Percentiles rank a stretch among this genome's conserved stretches.
These are phyloP conservation scores for Onthophagus sagittarius DNA, from an alignment of 2,888 invertebrate genomes.

Conservation along the genomic window DNA sequence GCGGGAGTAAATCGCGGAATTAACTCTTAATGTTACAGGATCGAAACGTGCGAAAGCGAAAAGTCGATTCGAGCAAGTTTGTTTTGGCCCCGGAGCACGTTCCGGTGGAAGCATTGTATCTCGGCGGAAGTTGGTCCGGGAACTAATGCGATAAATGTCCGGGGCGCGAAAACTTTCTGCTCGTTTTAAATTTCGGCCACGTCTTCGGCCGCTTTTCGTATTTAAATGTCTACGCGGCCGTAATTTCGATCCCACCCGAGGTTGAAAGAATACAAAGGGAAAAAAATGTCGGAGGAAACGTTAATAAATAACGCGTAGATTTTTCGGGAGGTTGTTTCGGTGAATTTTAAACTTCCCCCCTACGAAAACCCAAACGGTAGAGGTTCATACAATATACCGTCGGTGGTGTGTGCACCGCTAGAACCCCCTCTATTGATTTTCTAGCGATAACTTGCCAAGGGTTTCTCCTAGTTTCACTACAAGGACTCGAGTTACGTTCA, in stretches of 20 bases:
- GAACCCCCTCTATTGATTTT: constrained; percentile 32
- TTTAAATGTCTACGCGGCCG: not conserved
- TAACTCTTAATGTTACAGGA: not conserved
- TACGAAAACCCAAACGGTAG: not conserved
- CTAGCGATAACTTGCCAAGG: constrained; percentile 32
- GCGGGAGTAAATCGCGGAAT: not conserved
- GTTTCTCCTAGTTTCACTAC: constrained; percentile 28
- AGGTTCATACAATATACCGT: not conserved
- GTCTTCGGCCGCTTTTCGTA: not conserved
- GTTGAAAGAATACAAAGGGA: not conserved
- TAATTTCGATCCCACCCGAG: not conserved
- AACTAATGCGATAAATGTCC: not conserved
- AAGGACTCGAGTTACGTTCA: not conserved
- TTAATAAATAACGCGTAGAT: not conserved
- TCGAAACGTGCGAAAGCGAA: constrained; percentile 10
- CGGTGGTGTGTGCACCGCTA: constrained; percentile 8
- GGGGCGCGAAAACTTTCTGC: not conserved
- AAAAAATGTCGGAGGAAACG: not conserved
- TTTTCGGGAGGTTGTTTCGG: not conserved
- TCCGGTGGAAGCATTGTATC: not conserved
- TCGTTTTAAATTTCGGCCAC: not conserved
- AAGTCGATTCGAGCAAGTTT: constrained; percentile 11
- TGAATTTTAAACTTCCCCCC: not conserved
- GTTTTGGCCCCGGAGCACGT: not conserved
- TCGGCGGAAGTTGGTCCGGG: not conserved